Evolutionary conservation across 2,113 vertebrate genomes (phyloP).

Genomic region (Podarcis cretensis): DNA sequence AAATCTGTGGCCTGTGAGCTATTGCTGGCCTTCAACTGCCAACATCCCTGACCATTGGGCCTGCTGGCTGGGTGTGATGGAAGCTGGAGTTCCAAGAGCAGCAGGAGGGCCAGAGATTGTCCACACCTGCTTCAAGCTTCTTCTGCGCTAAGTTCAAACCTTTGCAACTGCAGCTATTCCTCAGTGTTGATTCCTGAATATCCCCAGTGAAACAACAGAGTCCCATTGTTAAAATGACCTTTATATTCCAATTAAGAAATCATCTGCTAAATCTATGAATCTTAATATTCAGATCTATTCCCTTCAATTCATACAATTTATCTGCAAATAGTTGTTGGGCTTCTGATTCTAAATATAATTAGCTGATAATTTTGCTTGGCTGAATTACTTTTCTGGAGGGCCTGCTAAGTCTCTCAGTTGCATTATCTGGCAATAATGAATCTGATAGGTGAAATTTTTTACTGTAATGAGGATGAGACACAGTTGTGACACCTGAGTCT

Average conservation of each 20-base stretch:
- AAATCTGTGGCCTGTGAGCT: not conserved
- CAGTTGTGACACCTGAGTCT: constrained; percentile 88
- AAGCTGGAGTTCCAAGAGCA: not conserved
- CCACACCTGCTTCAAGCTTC: not conserved
- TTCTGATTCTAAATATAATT: constrained; percentile 95
- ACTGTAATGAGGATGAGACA: constrained; percentile 89
- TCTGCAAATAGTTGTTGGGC: constrained; percentile 94
- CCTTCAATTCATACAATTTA: constrained; percentile 98
- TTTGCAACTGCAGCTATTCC: constrained; percentile 71
- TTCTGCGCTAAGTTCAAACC: constrained; percentile 54
- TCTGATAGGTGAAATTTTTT: constrained; percentile 90
- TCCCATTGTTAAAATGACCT: constrained; percentile 97
- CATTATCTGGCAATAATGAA: constrained; percentile 90
- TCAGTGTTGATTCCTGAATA: constrained; percentile 73
- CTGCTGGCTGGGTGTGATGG: not conserved
- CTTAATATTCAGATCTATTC: constrained; percentile 99
- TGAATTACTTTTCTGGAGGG: constrained; percentile 90
- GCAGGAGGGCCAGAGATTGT: not conserved
- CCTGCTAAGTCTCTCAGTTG: constrained; percentile 85
- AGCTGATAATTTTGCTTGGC: constrained; percentile 89
- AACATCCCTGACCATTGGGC: not conserved
- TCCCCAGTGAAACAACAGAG: constrained; percentile 88
- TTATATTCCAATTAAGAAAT: constrained; percentile 99
- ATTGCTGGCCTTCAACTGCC: not conserved
- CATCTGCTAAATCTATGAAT: constrained; percentile 99